Percentiles rank a stretch among this genome's conserved stretches.
phyloP scores from a whole-genome alignment of 2,797 vertebrate genomes.

The Chelidonichthys spinosus region DNA sequence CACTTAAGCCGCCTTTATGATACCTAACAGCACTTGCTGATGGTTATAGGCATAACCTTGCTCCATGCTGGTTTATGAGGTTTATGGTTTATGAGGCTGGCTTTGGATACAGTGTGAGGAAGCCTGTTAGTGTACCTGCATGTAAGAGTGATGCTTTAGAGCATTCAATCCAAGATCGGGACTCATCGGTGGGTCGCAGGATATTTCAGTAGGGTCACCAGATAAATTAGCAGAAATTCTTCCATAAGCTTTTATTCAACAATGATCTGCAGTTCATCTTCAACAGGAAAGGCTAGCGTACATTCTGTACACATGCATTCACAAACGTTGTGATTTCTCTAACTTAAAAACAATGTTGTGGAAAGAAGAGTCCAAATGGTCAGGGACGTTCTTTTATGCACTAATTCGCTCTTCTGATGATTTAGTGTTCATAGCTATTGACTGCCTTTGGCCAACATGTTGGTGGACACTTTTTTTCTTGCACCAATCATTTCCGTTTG shows the following conservation, averaged over 20 bases:
- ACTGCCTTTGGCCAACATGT: constrained; percentile 1
- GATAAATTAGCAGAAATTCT: not conserved
- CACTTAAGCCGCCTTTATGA: constrained; percentile 74
- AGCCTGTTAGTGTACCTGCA: constrained; percentile 2
- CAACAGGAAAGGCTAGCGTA: not conserved
- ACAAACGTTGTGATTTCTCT: not conserved
- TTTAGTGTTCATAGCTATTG: not conserved
- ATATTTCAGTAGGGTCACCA: not conserved
- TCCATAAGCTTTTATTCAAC: not conserved
- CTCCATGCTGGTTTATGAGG: constrained; percentile 51
- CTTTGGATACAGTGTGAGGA: constrained; percentile 17
- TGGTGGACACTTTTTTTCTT: constrained; percentile 19
- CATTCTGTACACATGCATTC: not conserved
- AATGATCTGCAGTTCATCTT: not conserved
- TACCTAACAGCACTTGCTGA: constrained; percentile 57
- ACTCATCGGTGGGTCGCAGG: not conserved
- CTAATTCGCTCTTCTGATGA: not conserved
- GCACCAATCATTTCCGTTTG: not conserved
- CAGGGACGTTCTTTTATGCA: too few relatives aligned
- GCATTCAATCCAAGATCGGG: not conserved
- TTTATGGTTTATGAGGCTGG: constrained; percentile 31
- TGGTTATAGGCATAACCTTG: constrained; percentile 57
- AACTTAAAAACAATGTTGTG: not conserved
- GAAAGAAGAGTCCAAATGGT: not conserved
- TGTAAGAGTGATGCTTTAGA: constrained; percentile 6